These are phyloP conservation scores for Harlomillsia oculata DNA, from an alignment of 1,140 invertebrate genomes.

Conservation along the genomic window DNA sequence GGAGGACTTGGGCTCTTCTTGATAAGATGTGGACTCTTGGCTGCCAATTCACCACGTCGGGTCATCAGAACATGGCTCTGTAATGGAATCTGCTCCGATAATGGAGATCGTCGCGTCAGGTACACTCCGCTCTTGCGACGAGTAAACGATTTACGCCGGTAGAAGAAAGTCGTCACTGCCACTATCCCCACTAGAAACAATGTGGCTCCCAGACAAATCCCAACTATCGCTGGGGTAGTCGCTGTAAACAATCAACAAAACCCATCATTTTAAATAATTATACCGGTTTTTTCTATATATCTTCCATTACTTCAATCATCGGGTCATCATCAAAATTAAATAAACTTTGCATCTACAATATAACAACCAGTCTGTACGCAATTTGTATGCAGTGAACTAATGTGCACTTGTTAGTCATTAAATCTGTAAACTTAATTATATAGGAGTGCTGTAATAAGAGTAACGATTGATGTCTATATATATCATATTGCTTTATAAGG, in stretches of 20 bases:
- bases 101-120: slow-evolving; percentile 23
- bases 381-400: no score
- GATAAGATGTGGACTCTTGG: slow-evolving; percentile 23
- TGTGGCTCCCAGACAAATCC: slow-evolving; percentile 50
- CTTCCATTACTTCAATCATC: no score
- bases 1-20: slow-evolving; percentile 32
- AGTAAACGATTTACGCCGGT: slow-evolving; percentile 27
- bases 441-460: no score
- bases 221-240: slow-evolving; percentile 52
- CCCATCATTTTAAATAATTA: no score
- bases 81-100: slow-evolving; percentile 28
- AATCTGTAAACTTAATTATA: no score
- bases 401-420: no score
- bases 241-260: slow-evolving; percentile 45
- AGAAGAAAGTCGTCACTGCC: slow-evolving; percentile 38
- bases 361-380: no score
- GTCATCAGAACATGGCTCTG: slow-evolving; percentile 24
- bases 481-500: no score
- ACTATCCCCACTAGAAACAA: slow-evolving; percentile 49
- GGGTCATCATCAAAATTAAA: no score
- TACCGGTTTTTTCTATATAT: no score
- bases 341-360: no score
- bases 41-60: slow-evolving; percentile 7
- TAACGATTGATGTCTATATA: no score
- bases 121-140: slow-evolving; percentile 33